A percentile compares a stretch with the other conserved stretches of the same genome.
Evolutionary conservation across 1,140 invertebrate genomes (phyloP).

Genomic region (Ceratina japonica): DNA sequence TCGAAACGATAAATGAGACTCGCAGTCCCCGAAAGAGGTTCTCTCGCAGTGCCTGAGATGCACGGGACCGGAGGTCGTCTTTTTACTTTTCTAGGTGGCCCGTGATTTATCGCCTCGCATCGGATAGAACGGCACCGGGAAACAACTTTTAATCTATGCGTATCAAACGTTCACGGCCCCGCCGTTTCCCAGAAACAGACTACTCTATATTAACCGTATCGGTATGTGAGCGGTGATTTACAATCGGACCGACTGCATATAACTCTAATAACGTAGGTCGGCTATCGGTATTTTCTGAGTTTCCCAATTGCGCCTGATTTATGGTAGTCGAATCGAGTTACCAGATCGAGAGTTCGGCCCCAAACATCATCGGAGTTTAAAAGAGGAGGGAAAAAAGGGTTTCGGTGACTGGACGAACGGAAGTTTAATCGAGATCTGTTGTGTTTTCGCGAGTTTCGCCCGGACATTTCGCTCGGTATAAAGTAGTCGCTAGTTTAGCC

Average conservation of each 20-base stretch:
- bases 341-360: not conserved
- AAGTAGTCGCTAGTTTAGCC: not conserved
- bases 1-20: not conserved
- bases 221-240: conserved; percentile 36
- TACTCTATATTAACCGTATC: conserved; percentile 36
- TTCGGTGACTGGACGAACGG: no score
- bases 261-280: conserved; percentile 10
- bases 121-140: not conserved
- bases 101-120: conserved; percentile 25
- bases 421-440: not conserved
- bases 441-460: not conserved
- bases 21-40: not conserved
- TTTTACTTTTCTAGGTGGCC: not conserved
- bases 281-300: conserved; percentile 36
- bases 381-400: no score
- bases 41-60: not conserved
- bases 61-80: not conserved
- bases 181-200: not conserved
- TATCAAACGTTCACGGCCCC: not conserved
- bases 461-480: not conserved
- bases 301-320: conserved; percentile 26
- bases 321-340: conserved; percentile 17
- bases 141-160: conserved; percentile 32
- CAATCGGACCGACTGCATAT: not conserved
- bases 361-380: no score